Conservation (phyloP, 2,797 vertebrate species). For the Agapornis canus region DNA sequence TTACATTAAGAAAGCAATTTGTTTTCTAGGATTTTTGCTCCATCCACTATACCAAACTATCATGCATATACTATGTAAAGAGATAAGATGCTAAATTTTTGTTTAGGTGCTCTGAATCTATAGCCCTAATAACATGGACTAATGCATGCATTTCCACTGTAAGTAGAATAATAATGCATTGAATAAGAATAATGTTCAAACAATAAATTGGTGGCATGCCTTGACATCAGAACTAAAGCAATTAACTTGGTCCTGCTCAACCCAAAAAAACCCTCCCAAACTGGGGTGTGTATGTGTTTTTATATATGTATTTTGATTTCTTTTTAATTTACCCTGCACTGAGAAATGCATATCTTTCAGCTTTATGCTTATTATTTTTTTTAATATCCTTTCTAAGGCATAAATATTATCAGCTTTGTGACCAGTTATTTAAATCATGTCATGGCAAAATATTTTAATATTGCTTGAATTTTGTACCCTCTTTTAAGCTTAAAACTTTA, state of each 20-base stretch:
- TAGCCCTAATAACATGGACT: background rate
- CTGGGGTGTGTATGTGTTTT: rapidly evolving
- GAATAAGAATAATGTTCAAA: background rate
- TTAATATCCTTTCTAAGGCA: background rate
- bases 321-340: background rate
- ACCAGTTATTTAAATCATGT: background rate
- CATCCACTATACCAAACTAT: background rate
- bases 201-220: background rate
- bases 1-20: background rate
- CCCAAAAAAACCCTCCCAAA: background rate
- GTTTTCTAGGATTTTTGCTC: background rate
- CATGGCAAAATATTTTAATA: background rate
- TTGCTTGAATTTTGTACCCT: background rate
- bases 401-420: background rate
- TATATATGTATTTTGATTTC: background rate
- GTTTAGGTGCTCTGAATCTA: background rate
- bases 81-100: background rate
- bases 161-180: background rate
- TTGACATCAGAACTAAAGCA: background rate
- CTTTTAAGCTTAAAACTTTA: background rate
- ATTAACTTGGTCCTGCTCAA: background rate
- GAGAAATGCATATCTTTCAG: background rate
- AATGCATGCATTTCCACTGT: background rate
- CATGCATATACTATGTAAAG: background rate
- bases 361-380: background rate